phyloP scores from a whole-genome alignment of 2,113 vertebrate genomes.

The Hemicordylus capensis region DNA sequence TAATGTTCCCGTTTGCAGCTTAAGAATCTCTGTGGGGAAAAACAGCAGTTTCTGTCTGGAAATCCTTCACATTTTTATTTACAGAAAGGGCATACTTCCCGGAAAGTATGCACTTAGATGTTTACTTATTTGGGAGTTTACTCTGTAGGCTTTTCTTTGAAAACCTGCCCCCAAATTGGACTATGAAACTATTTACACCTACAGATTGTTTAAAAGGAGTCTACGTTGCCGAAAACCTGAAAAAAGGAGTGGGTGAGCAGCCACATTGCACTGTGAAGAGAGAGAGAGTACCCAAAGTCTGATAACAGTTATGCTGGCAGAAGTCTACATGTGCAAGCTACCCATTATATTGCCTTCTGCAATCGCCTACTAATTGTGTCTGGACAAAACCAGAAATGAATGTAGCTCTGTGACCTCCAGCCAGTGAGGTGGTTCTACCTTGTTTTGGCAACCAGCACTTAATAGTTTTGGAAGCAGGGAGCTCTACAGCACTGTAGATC shows the following conservation, averaged over 20 bases:
- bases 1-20: not conserved
- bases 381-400: not conserved
- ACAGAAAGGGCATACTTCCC: not conserved
- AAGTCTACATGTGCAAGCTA: not conserved
- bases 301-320: too few species aligned
- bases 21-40: not conserved
- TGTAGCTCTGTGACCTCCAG: not conserved
- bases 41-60: not conserved
- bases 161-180: not conserved
- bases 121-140: not conserved
- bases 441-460: not conserved
- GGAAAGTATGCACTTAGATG: not conserved
- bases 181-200: not conserved
- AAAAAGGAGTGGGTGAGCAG: not conserved
- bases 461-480: too few species aligned
- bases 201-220: not conserved
- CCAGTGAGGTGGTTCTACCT: not conserved
- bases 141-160: not conserved
- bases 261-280: not conserved
- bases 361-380: not conserved
- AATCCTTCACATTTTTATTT: not conserved
- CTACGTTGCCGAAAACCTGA: not conserved
- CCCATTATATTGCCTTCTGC: not conserved
- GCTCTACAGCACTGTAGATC: not conserved
- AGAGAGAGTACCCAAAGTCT: not conserved